Evolutionary conservation across 2,888 invertebrate genomes (phyloP).

Genomic region (Sylvicola fuscatus): DNA sequence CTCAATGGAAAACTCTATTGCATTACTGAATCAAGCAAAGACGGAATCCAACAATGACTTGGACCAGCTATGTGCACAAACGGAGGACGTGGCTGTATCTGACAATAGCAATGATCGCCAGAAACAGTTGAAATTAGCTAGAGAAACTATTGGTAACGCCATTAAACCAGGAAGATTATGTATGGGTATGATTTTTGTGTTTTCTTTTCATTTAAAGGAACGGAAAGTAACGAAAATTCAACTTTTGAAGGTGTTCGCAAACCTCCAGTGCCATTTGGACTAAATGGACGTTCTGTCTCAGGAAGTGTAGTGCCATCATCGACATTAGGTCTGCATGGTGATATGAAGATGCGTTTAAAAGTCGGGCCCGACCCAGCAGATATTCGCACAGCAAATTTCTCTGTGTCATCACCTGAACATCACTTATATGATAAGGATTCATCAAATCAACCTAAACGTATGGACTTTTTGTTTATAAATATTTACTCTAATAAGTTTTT

Average conservation of each 20-base stretch:
- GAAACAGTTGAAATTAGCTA: constrained; percentile 40
- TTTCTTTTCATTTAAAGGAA: background rate
- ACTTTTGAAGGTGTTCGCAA: constrained; percentile 27
- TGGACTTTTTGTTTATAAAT: too few species aligned
- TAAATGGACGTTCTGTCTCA: constrained; percentile 32
- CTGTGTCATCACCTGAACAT: constrained; percentile 11
- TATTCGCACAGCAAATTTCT: constrained; percentile 11
- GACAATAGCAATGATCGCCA: constrained; percentile 26
- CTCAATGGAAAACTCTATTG: constrained; percentile 42
- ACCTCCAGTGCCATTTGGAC: constrained; percentile 44
- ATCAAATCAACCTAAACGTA: constrained; percentile 9
- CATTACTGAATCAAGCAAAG: constrained; percentile 33
- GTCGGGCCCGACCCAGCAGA: constrained; percentile 18
- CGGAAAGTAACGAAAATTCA: too few species aligned
- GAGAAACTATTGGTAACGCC: constrained; percentile 51
- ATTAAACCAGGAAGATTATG: constrained; percentile 27
- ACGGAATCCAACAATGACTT: constrained; percentile 24
- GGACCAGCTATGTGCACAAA: constrained; percentile 23
- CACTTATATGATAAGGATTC: constrained; percentile 11
- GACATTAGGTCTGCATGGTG: constrained; percentile 4
- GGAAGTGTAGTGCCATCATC: constrained; percentile 25
- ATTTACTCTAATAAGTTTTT: too few species aligned
- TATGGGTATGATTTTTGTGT: constrained; percentile 9
- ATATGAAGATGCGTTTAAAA: constrained; percentile 12
- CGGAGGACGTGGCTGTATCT: constrained; percentile 20